Base-by-base conservation (phyloP, 2,888 invertebrate species). In the Buathra laborator region DNA sequence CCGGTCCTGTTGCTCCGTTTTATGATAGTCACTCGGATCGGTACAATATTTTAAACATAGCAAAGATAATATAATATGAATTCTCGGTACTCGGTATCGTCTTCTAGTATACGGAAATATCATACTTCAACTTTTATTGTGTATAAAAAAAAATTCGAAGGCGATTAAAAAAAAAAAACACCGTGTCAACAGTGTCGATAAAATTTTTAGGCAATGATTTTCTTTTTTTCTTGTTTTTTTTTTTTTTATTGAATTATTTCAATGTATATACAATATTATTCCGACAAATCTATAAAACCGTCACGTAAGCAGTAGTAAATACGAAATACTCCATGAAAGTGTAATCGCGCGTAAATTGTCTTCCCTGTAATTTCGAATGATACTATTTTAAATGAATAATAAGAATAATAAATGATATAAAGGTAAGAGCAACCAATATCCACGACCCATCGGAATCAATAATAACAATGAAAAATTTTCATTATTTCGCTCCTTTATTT, bases 231-330 rank as follows among this genome's bases (percentile, higher is more conserved):
- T 37, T 37, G 0, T 37, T 37, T 37, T 37, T 37, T 37, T 37
- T 74, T 46, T 9, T 62, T 62, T 19, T 4, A 32, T 62, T 59
- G 24, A 74, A 16, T 46, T 32, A 66, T 66, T 77, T 44, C n/a
- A 77, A 16, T 77, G 67, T 77, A 68, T 64, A 67, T 77, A 56
- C 19, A 10, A 56, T 74, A 62, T 59, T 56, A 56, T 56, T 56
- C 56, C 56, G 56, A 24, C 24, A 24, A 19, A 19, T 56, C 56
- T 19, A 10, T 19, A 19, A 56, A 56, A 9, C 24, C 56, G 10
- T 56, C 56, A 19, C 19, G 56, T 19, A 10, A 37, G 37, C 37
- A 5, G 37, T 19, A 53, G 53, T 53, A 10, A 19, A 53, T 19
- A 56, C 56, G 24, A 16, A 19, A 19, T 56, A 24, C 24, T 24